phyloP scores from a whole-genome alignment of 1,140 invertebrate genomes.

The Anadara kagoshimensis region DNA sequence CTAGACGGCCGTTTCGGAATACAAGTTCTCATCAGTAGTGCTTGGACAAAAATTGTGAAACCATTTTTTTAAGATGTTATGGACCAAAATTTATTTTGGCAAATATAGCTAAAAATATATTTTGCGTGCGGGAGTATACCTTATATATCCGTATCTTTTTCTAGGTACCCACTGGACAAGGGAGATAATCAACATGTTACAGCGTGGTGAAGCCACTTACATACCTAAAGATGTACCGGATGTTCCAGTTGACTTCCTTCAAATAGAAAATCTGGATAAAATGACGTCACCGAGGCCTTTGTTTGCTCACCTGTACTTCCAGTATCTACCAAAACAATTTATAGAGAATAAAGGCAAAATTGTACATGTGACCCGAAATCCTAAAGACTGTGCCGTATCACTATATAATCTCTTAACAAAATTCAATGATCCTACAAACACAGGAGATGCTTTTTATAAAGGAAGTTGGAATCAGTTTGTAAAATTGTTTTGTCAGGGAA shows the following conservation, averaged over 20 bases:
- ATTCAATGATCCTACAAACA: too few species aligned
- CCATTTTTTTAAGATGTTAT: too few species aligned
- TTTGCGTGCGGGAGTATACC: too few species aligned
- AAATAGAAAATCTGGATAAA: slow-evolving; percentile 16
- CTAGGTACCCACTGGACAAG: slow-evolving; percentile 28
- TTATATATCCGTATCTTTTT: too few species aligned
- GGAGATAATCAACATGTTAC: slow-evolving; percentile 29
- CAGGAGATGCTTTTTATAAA: background rate
- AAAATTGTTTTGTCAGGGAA: too few species aligned
- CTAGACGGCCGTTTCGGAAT: too few species aligned
- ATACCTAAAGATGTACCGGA: slow-evolving; percentile 11
- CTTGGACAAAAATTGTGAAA: too few species aligned
- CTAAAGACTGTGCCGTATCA: slow-evolving; percentile 44
- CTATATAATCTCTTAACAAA: slow-evolving; percentile 25
- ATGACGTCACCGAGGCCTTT: slow-evolving; percentile 32
- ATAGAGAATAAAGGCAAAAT: slow-evolving; percentile 36
- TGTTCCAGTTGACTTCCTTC: slow-evolving; percentile 1
- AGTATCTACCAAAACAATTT: slow-evolving; percentile 33
- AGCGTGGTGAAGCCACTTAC: background rate
- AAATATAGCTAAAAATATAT: too few species aligned
- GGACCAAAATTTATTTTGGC: too few species aligned
- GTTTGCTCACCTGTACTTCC: slow-evolving; percentile 36
- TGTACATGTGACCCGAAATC: slow-evolving; percentile 37
- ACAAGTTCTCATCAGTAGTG: too few species aligned
- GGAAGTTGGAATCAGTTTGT: background rate